phyloP scores from a whole-genome alignment of 2,888 invertebrate genomes.

The Artemia sinica region DNA sequence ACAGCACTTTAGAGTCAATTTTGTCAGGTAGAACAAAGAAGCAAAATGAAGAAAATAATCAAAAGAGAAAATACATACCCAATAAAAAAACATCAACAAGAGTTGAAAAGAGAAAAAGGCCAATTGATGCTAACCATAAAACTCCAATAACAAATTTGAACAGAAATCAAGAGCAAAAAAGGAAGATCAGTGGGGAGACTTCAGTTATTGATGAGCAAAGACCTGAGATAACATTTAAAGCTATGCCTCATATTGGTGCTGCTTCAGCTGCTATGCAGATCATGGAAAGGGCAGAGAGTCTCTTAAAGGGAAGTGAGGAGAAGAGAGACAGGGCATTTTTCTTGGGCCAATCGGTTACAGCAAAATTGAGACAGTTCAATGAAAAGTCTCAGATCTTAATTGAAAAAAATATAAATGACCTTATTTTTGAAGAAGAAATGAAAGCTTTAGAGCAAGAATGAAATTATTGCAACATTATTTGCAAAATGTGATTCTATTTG shows the following conservation, averaged over 20 bases:
- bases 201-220: no score
- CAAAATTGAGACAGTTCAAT: background rate
- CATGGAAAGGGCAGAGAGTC: constrained; percentile 1
- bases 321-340: constrained; percentile 5
- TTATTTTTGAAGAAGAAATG: background rate
- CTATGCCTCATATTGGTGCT: background rate
- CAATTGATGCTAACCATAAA: background rate
- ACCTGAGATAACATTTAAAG: background rate
- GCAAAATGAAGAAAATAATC: no score
- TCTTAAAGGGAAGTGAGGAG: background rate
- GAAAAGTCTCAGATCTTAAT: background rate
- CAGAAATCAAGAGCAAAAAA: no score
- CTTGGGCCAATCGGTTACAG: background rate
- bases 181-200: no score
- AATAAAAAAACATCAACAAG: constrained; percentile 1
- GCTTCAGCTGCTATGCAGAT: background rate
- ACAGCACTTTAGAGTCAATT: no score
- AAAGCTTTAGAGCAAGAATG: background rate
- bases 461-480: background rate
- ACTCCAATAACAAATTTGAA: background rate
- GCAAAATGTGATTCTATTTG: background rate
- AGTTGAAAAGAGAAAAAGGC: background rate
- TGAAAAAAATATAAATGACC: constrained; percentile 1
- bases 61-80: no score
- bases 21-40: no score